Conservation (phyloP, 35 echinoderm and acorn worm species). For the Apostichopus japonicus region DNA sequence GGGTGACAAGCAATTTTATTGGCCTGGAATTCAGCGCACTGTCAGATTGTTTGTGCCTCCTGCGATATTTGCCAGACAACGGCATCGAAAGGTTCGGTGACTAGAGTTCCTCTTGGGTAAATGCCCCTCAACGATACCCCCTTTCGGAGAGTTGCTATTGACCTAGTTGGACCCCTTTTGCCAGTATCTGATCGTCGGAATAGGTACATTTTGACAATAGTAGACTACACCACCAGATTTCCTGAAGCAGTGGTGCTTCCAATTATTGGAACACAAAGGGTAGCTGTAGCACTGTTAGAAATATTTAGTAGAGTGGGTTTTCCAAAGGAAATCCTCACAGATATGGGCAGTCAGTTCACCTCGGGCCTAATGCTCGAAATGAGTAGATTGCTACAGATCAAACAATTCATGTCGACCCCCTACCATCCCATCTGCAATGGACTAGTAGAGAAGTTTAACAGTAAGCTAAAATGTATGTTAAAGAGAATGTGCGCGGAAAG, state of each 20-base stretch:
- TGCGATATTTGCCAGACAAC: conserved; percentile 63
- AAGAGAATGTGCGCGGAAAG: conserved; percentile 39
- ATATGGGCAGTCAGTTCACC: conserved; percentile 37
- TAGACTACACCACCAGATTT: conserved; percentile 63
- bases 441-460: conserved; percentile 53
- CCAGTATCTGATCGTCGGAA: conserved; percentile 37
- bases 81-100: conserved; percentile 39
- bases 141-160: conserved; percentile 56
- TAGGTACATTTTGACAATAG: conserved; percentile 55
- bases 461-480: conserved; percentile 39
- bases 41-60: conserved; percentile 42
- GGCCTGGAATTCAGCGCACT: conserved; percentile 47
- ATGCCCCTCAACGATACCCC: conserved; percentile 68
- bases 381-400: not conserved
- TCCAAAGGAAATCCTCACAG: too few relatives aligned
- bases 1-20: too few relatives aligned
- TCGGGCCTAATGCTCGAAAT: conserved; percentile 52
- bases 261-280: conserved; percentile 53
- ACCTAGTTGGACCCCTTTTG: conserved; percentile 57
- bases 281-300: conserved; percentile 56
- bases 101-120: conserved; percentile 38
- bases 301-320: conserved; percentile 47
- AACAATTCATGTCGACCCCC: conserved; percentile 38
- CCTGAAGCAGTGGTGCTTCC: conserved; percentile 57
- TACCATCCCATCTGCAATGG: too few relatives aligned